phyloP scores from a whole-genome alignment of 2,113 vertebrate genomes.

The Candoia aspera region DNA sequence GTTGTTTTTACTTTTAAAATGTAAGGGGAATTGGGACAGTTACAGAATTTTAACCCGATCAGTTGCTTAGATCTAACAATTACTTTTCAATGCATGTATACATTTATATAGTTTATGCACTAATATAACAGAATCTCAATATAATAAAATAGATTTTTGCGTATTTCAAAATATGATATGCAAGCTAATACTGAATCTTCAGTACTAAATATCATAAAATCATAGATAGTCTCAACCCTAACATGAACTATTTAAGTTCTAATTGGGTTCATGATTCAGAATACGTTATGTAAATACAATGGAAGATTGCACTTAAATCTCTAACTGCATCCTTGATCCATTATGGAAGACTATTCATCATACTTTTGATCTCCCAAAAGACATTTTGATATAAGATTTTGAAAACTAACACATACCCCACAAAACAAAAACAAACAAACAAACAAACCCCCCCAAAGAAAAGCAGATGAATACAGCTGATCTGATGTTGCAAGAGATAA shows the following conservation, averaged over 20 bases:
- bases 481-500: not conserved
- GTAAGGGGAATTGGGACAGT: not conserved
- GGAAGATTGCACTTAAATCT: not conserved
- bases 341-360: not conserved
- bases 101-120: not conserved
- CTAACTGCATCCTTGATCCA: not conserved
- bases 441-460: not conserved
- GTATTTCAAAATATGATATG: not conserved
- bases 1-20: not conserved
- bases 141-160: not conserved
- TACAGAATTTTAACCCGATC: not conserved
- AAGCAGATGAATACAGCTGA: not conserved
- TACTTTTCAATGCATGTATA: not conserved
- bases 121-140: not conserved
- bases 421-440: not conserved
- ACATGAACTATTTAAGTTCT: not conserved
- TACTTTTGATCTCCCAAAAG: not conserved
- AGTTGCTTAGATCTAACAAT: not conserved
- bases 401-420: not conserved
- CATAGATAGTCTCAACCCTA: not conserved
- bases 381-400: not conserved
- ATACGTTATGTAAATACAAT: not conserved
- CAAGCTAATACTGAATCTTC: not conserved
- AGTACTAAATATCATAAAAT: not conserved
- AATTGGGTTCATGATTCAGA: slow-evolving; percentile 3